Evolutionary conservation across 2,888 invertebrate species (phyloP), one percentile per base, ranked within the genome.

Genomic region (Polyommatus icarus): DNA sequence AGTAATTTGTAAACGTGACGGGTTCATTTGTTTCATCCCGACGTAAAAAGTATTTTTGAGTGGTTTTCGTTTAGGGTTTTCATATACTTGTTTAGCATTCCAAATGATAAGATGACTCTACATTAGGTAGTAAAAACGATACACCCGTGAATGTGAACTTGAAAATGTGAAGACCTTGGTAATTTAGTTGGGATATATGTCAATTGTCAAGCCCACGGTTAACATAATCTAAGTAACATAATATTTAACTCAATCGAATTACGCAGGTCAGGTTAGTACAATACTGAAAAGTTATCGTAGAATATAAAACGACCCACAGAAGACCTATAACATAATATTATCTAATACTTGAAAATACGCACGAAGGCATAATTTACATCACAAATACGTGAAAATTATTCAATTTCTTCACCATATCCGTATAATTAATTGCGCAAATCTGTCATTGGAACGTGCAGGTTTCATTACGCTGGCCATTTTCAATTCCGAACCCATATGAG

Each of bases 1-100:
- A 79, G 82, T 84, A 82, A 86, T 85, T 86, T 87, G 84, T 85
- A 84, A 83, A 82, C 81, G 81, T 80, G 77, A 79, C 78, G 1
- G 81, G 82, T 75, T 67, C 67, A 67, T 67, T 8, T 75, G 40
- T 46, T 40, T 73, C 1, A 75, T 54, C 75, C 46, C 46, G 12
- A 40, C 12, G 61, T 67, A 67, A 67, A 32, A 29, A 67, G 67
- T 18, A 67, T 67, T 67, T 67, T 67, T 32, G 67, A 67, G 67
- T 67, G 67, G 29, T 32, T 61, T 24, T 61, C 61, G 24, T 61
- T 67, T 67, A 67, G 29, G 15, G 29, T 18, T 67, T 12, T 29
- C 15, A 61, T 61, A 61, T 12, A 4, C 3, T 12, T 24, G 12
- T 20, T 8, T 20, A 59, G n/a, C 20, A 2, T 59, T n/a, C 2